Evolutionary conservation across 2,113 vertebrate species (phyloP), one percentile per base, ranked within the genome.

Genomic region (Engraulis encrasicolus): DNA sequence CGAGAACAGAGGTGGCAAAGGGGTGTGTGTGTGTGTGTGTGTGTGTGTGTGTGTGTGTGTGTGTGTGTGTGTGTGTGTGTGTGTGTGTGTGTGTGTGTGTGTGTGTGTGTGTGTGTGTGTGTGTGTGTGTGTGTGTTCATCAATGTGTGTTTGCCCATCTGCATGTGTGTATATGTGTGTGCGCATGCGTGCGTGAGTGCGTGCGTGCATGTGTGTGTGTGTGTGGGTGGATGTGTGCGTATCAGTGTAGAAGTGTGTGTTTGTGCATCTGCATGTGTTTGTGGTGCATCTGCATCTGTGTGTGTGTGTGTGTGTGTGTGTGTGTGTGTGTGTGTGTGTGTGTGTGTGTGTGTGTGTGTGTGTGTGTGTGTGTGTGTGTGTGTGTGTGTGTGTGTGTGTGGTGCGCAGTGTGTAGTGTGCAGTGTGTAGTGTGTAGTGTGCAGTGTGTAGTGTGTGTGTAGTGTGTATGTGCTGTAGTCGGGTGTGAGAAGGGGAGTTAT

Each of bases 61-160:
- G 40, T 45, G n/a, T 45, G 40, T 45, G n/a, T n/a, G n/a, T n/a
- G n/a, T n/a, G 54, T 58, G 54, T 58, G 54, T 58, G 54, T 23
- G 54, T 58, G 50, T 52, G 50, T 52, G 50, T 52, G 50, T 54
- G 50, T 54, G 50, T 7, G 50, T 54, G 15, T 54, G 15, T 54
- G 50, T 58, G 20, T 58, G 19, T 93, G 92, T 92, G 91, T 92
- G 93, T 92, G 91, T 89, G 18, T 36, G 50, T 31, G 86, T 89
- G 74, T 18, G 34, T 45, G 40, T 45, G 40, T 45, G 40, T 45
- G 40, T 45, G 40, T 9, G 40, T 45, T 3, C 40, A 45, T 45
- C 40, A n/a, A n/a, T n/a, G n/a, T n/a, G n/a, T n/a, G n/a, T n/a
- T n/a, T n/a, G n/a, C n/a, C n/a, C n/a, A 45, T 45, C 40, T 45